Evolutionary conservation across 2,888 invertebrate genomes (phyloP), one percentile per base, ranked within the genome.

Genomic region (Brassicogethes aeneus): DNA sequence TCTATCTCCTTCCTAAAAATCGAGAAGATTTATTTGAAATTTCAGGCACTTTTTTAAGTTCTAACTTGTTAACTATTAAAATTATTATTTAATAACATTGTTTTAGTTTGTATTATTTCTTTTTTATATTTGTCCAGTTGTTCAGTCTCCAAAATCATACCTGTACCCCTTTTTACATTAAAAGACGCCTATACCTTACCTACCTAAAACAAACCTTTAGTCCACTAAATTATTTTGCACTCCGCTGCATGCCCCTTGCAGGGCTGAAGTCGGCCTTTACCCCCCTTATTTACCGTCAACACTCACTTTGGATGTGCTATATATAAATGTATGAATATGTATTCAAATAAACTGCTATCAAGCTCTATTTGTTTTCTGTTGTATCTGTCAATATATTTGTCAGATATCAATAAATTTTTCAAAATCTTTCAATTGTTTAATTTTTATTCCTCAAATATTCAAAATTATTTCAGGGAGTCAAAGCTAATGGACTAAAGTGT

Each of bases 291-390:
- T 65, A 65, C 64, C 63, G 59, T 62, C 60, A 49, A 62, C 61
- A 65, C 64, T 68, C 68, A 68, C 66, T 67, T 68, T 69, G 68
- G 67, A 69, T 69, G 68, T 69, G 67, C 68, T 69, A 69, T 69
- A 66, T 67, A 66, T 68, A 68, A 68, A 68, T 69, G 68, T 69
- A 69, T 68, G 67, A 68, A 69, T 68, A 69, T 69, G 68, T 69
- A 69, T 67, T 66, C 64, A 68, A 63, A 66, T 66, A 67, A 68
- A 65, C 64, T 66, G 68, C 67, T 68, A 66, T 66, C 66, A 66
- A 55, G 66, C 66, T 68, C 67, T 69, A 66, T 57, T 68, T 66
- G 67, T 68, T 69, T 68, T 68, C 65, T 68, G 67, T 69, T 69
- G 66, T 67, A 66, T 68, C 68, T 66, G 66, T 61, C 63, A 65